Conservation (phyloP, 1,140 invertebrate genomes). For the Lithobius niger region DNA sequence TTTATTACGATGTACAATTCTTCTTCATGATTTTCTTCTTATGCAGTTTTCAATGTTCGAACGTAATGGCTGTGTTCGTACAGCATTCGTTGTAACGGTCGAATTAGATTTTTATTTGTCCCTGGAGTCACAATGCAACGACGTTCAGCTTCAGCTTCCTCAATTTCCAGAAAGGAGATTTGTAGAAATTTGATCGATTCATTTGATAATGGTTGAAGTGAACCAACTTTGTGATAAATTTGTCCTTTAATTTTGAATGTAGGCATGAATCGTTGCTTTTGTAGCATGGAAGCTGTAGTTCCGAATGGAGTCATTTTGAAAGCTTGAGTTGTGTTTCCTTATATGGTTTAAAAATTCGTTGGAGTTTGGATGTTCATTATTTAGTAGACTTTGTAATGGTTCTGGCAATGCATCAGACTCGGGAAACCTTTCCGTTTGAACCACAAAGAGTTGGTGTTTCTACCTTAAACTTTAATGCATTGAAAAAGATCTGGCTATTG, state of each 20-base stretch:
- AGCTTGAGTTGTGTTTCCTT: slow-evolving; percentile 31
- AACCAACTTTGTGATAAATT: slow-evolving; percentile 33
- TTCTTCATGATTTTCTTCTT: slow-evolving; percentile 24
- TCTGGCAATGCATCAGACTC: slow-evolving; percentile 12
- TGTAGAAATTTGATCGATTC: slow-evolving; percentile 30
- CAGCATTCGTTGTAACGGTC: slow-evolving; percentile 25
- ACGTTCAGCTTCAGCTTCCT: slow-evolving; percentile 11
- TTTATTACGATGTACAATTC: slow-evolving; percentile 23
- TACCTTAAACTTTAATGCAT: slow-evolving; percentile 28
- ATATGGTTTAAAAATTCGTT: slow-evolving; percentile 31
- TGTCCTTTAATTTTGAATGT: slow-evolving; percentile 37
- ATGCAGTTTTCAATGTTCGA: slow-evolving; percentile 27
- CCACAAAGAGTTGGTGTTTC: slow-evolving; percentile 32
- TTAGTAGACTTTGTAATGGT: not conserved
- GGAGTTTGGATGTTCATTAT: slow-evolving; percentile 14
- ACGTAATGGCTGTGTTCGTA: slow-evolving; percentile 27
- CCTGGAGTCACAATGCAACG: slow-evolving; percentile 2
- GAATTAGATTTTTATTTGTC: slow-evolving; percentile 11
- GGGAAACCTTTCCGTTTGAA: slow-evolving; percentile 26
- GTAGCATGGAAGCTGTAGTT: slow-evolving; percentile 22
- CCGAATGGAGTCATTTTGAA: slow-evolving; percentile 33
- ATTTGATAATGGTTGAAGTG: slow-evolving; percentile 24
- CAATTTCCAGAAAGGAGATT: slow-evolving; percentile 26
- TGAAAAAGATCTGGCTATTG: too few relatives aligned
- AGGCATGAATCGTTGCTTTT: slow-evolving; percentile 25